Percentiles rank a stretch among this genome's conserved stretches.
These are phyloP conservation scores for Hemichromis elongatus DNA, from an alignment of 2,113 vertebrate species.

Conservation along the genomic window DNA sequence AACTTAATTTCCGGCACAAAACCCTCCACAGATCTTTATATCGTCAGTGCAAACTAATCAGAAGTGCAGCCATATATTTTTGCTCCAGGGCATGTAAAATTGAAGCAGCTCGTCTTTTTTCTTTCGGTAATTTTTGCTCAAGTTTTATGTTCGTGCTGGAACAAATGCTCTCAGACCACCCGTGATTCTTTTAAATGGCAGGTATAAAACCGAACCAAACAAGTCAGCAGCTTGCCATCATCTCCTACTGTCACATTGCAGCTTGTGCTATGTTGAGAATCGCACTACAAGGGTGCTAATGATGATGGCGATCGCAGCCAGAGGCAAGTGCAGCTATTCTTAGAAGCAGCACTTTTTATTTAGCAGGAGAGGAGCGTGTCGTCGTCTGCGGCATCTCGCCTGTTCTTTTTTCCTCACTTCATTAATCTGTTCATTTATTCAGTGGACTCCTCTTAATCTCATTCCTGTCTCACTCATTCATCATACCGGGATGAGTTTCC, in stretches of 20 bases:
- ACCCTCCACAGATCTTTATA: neutral
- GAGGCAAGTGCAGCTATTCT: conserved; percentile 50
- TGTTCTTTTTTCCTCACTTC: conserved; percentile 49
- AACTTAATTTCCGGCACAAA: neutral
- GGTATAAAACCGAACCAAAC: neutral
- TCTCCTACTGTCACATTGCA: conserved; percentile 19
- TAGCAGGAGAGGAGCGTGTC: conserved; percentile 29
- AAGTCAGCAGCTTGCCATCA: neutral
- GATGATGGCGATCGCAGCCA: conserved; percentile 41
- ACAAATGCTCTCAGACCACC: neutral
- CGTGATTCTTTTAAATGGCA: neutral
- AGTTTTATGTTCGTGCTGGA: neutral
- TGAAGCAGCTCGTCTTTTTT: neutral
- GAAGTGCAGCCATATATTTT: neutral
- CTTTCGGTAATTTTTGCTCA: neutral
- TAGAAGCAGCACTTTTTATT: conserved; percentile 52
- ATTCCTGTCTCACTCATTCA: conserved; percentile 50
- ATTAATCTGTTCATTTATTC: conserved; percentile 65
- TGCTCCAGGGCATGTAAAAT: neutral
- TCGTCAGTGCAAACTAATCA: neutral
- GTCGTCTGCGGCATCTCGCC: conserved; percentile 11
- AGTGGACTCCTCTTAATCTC: conserved; percentile 48
- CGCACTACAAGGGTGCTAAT: conserved; percentile 45
- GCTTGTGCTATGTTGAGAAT: conserved; percentile 30
- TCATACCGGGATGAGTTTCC: conserved; percentile 20